Percentiles rank a stretch among this genome's conserved stretches.
Conservation (phyloP, 2,797 vertebrate genomes). For the Crocidura indochinensis region DNA sequence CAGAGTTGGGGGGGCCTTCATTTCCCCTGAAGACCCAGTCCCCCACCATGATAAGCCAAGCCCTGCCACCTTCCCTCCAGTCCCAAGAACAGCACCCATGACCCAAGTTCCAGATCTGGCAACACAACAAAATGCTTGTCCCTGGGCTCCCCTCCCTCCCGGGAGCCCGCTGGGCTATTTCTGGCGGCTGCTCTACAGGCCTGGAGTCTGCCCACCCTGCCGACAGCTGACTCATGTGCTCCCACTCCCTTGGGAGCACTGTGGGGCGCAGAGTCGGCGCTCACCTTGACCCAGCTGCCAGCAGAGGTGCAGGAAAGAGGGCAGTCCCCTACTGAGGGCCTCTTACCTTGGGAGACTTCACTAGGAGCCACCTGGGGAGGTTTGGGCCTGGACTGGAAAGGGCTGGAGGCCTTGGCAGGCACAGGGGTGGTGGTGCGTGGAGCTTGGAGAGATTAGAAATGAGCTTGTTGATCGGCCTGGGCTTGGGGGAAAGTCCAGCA, state of each 20-base stretch:
- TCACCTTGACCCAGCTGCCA: constrained; percentile 78
- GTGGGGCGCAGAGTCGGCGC: constrained; percentile 46
- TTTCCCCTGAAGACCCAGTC: too few relatives aligned
- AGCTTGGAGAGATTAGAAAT: constrained; percentile 91
- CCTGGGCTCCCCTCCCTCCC: constrained; percentile 57
- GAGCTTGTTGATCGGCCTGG: constrained; percentile 42
- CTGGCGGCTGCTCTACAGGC: constrained; percentile 3
- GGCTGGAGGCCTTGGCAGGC: constrained; percentile 93
- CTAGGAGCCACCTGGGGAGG: constrained; percentile 93
- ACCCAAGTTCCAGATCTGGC: constrained; percentile 54
- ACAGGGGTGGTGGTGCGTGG: constrained; percentile 31
- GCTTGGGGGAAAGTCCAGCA: neutral
- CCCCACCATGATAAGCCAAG: too few relatives aligned
- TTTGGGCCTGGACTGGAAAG: constrained; percentile 93
- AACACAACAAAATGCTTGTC: neutral
- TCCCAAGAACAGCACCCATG: neutral
- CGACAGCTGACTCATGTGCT: constrained; percentile 71
- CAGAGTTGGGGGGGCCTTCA: neutral
- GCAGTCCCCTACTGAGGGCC: neutral
- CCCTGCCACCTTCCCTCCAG: too few relatives aligned
- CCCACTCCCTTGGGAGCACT: constrained; percentile 46
- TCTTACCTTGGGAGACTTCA: constrained; percentile 95
- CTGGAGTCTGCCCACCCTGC: constrained; percentile 45
- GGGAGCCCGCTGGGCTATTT: constrained; percentile 72
- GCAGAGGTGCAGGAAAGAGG: accelerated